Percentiles rank a stretch among this genome's conserved stretches.
Conservation (phyloP, 1,140 invertebrate genomes). For the Drosophila busckii region DNA sequence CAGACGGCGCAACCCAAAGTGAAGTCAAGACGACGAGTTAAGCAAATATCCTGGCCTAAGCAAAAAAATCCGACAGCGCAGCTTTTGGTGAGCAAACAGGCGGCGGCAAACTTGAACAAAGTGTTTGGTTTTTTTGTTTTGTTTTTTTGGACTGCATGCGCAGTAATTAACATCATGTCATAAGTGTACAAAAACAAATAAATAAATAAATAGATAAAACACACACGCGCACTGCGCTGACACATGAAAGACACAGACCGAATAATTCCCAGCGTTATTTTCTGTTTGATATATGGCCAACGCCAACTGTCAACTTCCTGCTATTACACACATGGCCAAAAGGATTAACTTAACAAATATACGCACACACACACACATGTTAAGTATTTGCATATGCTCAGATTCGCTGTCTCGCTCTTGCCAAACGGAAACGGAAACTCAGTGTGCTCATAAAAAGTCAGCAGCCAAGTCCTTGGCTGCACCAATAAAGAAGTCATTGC, state of each 20-base stretch:
- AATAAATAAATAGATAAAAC: constrained; percentile 68
- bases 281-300: constrained; percentile 54
- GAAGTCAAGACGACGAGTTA: constrained; percentile 29
- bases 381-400: constrained; percentile 45
- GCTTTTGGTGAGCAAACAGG: constrained; percentile 33
- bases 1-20: constrained; percentile 6
- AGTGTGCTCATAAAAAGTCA: constrained; percentile 13
- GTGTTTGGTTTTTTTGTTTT: no score
- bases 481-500: constrained; percentile 72
- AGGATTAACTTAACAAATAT: constrained; percentile 50
- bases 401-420: neutral
- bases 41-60: constrained; percentile 35
- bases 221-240: constrained; percentile 35
- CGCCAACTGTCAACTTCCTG: constrained; percentile 58
- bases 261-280: constrained; percentile 59
- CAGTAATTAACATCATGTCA: constrained; percentile 75
- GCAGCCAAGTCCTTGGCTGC: constrained; percentile 29
- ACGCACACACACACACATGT: constrained; percentile 27
- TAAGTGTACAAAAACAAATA: constrained; percentile 71
- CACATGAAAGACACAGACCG: constrained; percentile 65
- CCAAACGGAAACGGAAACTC: constrained; percentile 52
- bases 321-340: constrained; percentile 51
- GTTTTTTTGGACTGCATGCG: constrained; percentile 36
- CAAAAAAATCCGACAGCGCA: constrained; percentile 4
- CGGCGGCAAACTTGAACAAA: constrained; percentile 45